Base-by-base conservation (phyloP, 2,113 vertebrate genomes). In the Synodontis membranacea region DNA sequence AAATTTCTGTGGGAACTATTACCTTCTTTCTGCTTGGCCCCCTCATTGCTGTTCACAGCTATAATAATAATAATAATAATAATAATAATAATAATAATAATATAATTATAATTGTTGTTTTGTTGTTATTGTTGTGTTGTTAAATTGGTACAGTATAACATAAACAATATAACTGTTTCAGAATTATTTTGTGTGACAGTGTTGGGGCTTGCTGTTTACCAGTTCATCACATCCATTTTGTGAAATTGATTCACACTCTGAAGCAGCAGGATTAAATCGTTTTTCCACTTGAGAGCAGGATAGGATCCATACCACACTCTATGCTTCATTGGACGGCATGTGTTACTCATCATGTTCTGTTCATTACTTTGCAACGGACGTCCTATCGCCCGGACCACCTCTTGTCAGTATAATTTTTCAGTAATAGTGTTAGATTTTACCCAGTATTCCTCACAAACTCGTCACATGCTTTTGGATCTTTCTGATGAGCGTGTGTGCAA, bases 271-370 rank as follows among this genome's bases (percentile, higher is more conserved):
- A 76, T 76, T 48, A 48, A 76, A 76, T 76, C 28, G 28, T 76
- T 76, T 76, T 76, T 76, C 44, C 74, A 48, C 74, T 76, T 76
- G 25, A 76, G 74, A 48, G 44, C 74, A 48, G 25, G 25, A 48
- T 48, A 76, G 44, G 74, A 76, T 76, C 42, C 70, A 46, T 74
- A 44, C 70, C 70, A 74, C 23, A 46, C 70, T 74, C 11, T 28
- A 46, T 15, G 70, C 46, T 19, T 76, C 74, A 76, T 5, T 34
- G 60, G 28, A 64, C 0, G 60, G n/a, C 62, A 15, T 9, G 21
- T 50, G 44, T 31, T 76, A 50, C 46, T n/a, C 46, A 76, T 76
- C 70, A 46, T 28, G 39, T 25, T 74, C 74, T 50, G 46, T 50
- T 76, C 46, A 31, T 28, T 31, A 8, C 14, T 17, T 31, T 34